These are phyloP conservation scores for Eristalis arbustorum DNA, from an alignment of 2,888 invertebrate species.

Conservation along the genomic window DNA sequence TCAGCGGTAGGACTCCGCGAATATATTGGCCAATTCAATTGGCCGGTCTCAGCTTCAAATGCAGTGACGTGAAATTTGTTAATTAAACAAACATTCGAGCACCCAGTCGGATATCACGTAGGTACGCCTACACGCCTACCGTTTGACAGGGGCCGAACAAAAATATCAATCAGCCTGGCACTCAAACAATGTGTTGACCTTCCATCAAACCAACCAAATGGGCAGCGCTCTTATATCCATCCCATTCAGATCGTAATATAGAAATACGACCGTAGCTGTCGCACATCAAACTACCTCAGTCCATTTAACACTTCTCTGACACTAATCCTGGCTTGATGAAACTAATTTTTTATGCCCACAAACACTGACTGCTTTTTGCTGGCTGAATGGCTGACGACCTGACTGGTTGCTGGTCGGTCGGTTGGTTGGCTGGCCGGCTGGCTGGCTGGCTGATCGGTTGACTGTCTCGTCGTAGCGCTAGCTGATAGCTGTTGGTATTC, in stretches of 20 bases:
- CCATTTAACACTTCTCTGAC: constrained; percentile 81
- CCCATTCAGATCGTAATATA: constrained; percentile 61
- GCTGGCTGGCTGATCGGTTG: not conserved
- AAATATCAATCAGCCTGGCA: constrained; percentile 70
- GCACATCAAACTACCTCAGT: constrained; percentile 76
- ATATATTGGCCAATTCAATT: not conserved
- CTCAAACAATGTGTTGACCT: constrained; percentile 70
- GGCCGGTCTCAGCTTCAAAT: constrained; percentile 4
- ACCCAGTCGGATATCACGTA: constrained; percentile 2
- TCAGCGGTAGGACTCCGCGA: not conserved
- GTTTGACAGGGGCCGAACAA: constrained; percentile 67
- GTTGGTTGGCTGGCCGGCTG: constrained; percentile 23
- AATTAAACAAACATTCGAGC: constrained; percentile 64
- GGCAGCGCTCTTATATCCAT: constrained; percentile 42
- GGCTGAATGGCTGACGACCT: constrained; percentile 42
- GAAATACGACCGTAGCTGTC: constrained; percentile 69
- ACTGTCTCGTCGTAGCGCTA: constrained; percentile 30
- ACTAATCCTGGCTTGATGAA: constrained; percentile 81
- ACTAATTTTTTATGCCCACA: constrained; percentile 78
- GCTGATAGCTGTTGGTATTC: constrained; percentile 58
- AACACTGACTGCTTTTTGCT: constrained; percentile 65
- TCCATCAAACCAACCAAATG: constrained; percentile 64
- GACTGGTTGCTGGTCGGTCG: not conserved
- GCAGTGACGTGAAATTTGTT: constrained; percentile 47
- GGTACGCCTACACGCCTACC: constrained; percentile 66